Conservation (phyloP, 2,888 invertebrate genomes). For the Phaonia tiefii region DNA sequence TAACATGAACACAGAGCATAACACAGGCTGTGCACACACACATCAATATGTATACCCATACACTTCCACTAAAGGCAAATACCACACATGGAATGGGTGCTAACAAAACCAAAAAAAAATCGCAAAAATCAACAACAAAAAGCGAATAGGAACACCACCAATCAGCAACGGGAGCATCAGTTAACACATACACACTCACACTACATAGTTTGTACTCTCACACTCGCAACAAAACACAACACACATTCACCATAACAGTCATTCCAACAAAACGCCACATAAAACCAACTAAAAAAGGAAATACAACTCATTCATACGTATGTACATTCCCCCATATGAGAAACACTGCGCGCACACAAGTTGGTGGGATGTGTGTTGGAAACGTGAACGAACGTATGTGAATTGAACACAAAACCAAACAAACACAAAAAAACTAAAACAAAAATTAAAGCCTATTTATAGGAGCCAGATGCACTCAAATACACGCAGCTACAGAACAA, state of each 20-base stretch:
- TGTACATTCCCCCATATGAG: constrained; percentile 53
- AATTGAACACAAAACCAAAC: not conserved
- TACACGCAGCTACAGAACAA: too few relatives aligned
- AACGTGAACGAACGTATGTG: constrained; percentile 21
- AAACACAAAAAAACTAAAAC: constrained; percentile 25
- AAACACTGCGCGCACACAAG: constrained; percentile 27
- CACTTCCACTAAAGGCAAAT: not conserved
- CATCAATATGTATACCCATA: not conserved
- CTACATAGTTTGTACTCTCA: not conserved
- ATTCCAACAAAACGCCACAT: constrained; percentile 22
- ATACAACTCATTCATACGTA: not conserved
- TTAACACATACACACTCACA: constrained; percentile 12
- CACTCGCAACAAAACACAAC: too few relatives aligned
- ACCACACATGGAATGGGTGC: constrained; percentile 1
- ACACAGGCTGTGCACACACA: constrained; percentile 12
- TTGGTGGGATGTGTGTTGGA: constrained; percentile 37
- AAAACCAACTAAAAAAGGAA: constrained; percentile 19
- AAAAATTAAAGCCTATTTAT: constrained; percentile 63
- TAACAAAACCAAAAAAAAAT: constrained; percentile 5
- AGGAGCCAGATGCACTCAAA: constrained; percentile 51
- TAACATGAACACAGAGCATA: constrained; percentile 25
- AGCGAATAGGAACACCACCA: constrained; percentile 66
- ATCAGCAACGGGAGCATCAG: constrained; percentile 63
- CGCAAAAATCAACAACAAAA: constrained; percentile 29
- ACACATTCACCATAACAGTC: too few relatives aligned